Evolutionary conservation across 1,140 invertebrate genomes (phyloP).

Genomic region (Zaprionus lachaisei): DNA sequence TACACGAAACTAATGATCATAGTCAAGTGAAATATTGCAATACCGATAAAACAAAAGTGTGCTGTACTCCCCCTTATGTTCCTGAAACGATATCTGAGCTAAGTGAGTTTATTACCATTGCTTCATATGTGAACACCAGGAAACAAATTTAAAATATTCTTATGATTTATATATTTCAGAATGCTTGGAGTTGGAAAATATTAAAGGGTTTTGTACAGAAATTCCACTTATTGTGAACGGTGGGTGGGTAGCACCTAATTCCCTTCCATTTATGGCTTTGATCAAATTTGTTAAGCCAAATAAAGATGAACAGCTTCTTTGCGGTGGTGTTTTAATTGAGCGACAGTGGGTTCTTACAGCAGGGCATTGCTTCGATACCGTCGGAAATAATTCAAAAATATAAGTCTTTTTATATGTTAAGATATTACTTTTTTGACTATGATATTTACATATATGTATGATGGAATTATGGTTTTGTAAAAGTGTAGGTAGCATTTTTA

Average conservation of each 20-base stretch:
- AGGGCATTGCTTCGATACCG: constrained; percentile 17
- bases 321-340: constrained; percentile 20
- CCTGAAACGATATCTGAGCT: neutral
- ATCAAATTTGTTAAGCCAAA: neutral
- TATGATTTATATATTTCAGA: neutral
- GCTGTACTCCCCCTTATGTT: neutral
- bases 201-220: neutral
- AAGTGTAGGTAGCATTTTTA: too few relatives aligned
- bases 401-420: neutral
- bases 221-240: neutral
- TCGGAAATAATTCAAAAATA: neutral
- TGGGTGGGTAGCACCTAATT: neutral
- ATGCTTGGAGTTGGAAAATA: constrained; percentile 4
- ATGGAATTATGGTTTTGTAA: too few relatives aligned
- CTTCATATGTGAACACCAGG: too few relatives aligned
- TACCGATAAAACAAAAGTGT: neutral
- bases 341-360: constrained; percentile 23
- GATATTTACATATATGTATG: too few relatives aligned
- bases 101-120: neutral
- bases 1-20: neutral
- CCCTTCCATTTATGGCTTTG: constrained; percentile 17
- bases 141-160: neutral
- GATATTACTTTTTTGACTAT: too few relatives aligned
- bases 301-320: neutral
- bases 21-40: neutral